Evolutionary conservation across 1,140 invertebrate genomes (phyloP).

Genomic region (Drosophila murphyi): DNA sequence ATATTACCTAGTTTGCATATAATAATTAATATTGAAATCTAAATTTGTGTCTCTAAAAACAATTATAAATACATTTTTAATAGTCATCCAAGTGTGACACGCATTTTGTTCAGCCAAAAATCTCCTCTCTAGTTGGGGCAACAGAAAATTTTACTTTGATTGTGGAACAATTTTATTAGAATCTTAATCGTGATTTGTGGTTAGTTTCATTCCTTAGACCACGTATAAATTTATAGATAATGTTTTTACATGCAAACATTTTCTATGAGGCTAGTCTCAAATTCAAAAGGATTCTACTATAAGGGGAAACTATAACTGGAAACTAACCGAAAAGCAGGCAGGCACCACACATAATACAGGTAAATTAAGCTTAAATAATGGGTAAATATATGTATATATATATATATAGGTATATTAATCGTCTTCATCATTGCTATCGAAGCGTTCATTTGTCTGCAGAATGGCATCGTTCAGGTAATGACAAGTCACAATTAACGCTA

Average conservation of each 20-base stretch:
- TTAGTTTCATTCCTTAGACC: constrained; percentile 33
- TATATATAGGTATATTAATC: constrained; percentile 33
- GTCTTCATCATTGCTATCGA: constrained; percentile 45
- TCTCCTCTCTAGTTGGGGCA: constrained; percentile 46
- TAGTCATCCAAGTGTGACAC: background rate
- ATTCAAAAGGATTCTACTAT: too few species aligned
- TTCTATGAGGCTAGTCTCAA: constrained; percentile 21
- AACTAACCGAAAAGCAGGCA: background rate
- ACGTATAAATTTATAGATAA: constrained; percentile 59
- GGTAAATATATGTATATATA: background rate
- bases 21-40: background rate
- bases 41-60: background rate
- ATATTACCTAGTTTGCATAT: too few species aligned
- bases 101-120: background rate
- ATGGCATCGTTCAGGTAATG: constrained; percentile 69
- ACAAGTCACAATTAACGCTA: constrained; percentile 54
- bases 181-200: constrained; percentile 70
- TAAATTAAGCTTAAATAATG: background rate
- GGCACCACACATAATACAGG: background rate
- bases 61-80: background rate
- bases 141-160: constrained; percentile 59
- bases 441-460: constrained; percentile 37
- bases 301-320: background rate
- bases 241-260: constrained; percentile 58
- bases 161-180: constrained; percentile 69